phyloP scores from a whole-genome alignment of 2,888 invertebrate genomes.

The Rhopalosiphum nymphaeae region DNA sequence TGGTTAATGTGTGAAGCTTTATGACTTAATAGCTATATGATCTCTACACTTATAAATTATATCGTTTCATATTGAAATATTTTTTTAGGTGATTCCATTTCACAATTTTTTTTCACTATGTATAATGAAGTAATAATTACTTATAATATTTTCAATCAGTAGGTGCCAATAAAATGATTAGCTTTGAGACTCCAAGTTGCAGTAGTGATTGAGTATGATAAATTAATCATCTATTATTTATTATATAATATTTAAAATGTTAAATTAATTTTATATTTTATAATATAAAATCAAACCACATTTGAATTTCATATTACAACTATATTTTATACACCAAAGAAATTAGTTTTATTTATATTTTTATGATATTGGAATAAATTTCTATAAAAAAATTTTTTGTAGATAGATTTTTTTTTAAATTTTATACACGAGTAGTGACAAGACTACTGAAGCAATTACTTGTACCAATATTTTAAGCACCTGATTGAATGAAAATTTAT shows the following conservation, averaged over 20 bases:
- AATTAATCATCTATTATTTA: neutral
- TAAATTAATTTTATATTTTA: neutral
- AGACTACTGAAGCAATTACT: neutral
- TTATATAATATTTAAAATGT: neutral
- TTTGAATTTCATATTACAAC: neutral
- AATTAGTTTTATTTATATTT: neutral
- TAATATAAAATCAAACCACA: neutral
- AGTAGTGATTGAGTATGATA: neutral
- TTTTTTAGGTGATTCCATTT: neutral
- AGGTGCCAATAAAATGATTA: neutral
- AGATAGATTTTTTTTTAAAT: neutral
- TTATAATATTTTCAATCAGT: neutral
- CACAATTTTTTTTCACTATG: neutral
- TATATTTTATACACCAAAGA: neutral
- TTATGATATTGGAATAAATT: neutral
- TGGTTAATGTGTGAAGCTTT: neutral
- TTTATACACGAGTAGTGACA: neutral
- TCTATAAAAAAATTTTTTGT: neutral
- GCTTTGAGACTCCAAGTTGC: neutral
- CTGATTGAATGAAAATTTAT: neutral
- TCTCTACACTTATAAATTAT: neutral
- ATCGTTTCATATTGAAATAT: neutral
- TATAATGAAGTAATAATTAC: neutral
- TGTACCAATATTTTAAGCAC: neutral
- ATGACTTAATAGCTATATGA: neutral